Percentiles rank a stretch among this genome's conserved stretches.
Evolutionary conservation across 1,140 invertebrate species (phyloP).

Genomic region (Dreissena rostriformis): DNA sequence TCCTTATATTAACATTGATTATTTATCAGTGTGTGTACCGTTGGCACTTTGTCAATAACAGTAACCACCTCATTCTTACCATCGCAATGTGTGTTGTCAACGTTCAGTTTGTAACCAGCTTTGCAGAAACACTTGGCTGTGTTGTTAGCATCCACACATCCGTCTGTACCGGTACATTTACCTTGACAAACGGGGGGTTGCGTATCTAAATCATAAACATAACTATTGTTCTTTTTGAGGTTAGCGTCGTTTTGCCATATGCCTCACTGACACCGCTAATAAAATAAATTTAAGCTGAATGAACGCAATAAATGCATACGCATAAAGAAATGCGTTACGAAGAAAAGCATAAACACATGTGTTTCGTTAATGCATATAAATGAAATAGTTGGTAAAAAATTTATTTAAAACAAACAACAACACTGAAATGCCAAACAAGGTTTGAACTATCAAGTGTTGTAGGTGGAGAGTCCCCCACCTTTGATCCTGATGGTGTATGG

Average conservation of each 20-base stretch:
- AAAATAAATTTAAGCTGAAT: background rate
- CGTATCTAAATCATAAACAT: constrained; percentile 2
- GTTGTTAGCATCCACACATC: constrained; percentile 24
- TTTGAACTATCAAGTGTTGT: no score
- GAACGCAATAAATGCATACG: background rate
- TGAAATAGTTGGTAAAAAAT: no score
- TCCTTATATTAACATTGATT: background rate
- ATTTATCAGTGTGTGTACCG: background rate
- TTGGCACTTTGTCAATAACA: background rate
- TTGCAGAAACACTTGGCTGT: constrained; percentile 39
- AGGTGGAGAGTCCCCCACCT: no score
- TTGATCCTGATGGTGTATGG: no score
- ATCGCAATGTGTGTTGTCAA: constrained; percentile 6
- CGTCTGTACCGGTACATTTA: constrained; percentile 36
- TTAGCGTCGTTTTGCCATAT: background rate
- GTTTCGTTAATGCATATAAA: no score
- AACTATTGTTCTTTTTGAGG: background rate
- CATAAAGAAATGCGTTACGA: background rate
- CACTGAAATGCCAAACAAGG: no score
- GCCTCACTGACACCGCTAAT: background rate
- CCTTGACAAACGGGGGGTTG: background rate
- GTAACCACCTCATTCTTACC: constrained; percentile 4
- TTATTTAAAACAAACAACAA: no score
- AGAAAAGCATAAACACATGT: no score
- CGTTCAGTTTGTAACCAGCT: constrained; percentile 27